Evolutionary conservation across 2,797 vertebrate genomes (phyloP), one percentile per base, ranked within the genome.

Genomic region (Graptemys geographica): DNA sequence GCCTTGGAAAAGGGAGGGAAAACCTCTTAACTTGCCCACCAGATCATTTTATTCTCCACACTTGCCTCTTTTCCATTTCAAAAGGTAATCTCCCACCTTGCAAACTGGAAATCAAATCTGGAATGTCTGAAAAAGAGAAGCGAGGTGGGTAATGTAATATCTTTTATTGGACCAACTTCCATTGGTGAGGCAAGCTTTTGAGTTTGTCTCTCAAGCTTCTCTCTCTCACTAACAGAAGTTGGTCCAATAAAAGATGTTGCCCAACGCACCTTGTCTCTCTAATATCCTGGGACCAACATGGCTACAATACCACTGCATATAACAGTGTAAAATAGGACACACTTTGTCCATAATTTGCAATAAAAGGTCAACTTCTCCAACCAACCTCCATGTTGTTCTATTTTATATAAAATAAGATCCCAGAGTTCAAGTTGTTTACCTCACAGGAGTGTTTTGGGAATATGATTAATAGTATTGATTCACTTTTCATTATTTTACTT

Each of bases 401-500:
- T 87, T 95, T 90, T 80, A 90, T 93, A 69, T 90, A 81, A 4
- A 15, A 52, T 74, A 78, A 84, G 93, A 62, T 47, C 76, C 47
- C 72, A 79, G 62, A 2, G 49, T 56, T 91, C 90, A 31, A 84
- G 56, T 55, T 86, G 59, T 95, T 88, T 83, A 89, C 3, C 81
- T 95, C 74, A 49, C 25, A 59, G 56, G 79, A 52, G 82, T 90
- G 79, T 86, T 96, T 96, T 1, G 90, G 86, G 92, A 92, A 90
- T 92, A 86, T 74, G 79, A 90, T 92, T 96, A 94, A 88, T 96
- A 94, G 89, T 96, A 96, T 96, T 94, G 90, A 96, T 96, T 96
- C 5, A 92, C 28, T 90, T 96, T 55, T 95, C 91, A 94, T 93
- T 96, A 96, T 96, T 53, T 96, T 94, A 92, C 82, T 90, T 94